phyloP scores from a whole-genome alignment of 2,113 vertebrate genomes.

The Lipophrys pholis region DNA sequence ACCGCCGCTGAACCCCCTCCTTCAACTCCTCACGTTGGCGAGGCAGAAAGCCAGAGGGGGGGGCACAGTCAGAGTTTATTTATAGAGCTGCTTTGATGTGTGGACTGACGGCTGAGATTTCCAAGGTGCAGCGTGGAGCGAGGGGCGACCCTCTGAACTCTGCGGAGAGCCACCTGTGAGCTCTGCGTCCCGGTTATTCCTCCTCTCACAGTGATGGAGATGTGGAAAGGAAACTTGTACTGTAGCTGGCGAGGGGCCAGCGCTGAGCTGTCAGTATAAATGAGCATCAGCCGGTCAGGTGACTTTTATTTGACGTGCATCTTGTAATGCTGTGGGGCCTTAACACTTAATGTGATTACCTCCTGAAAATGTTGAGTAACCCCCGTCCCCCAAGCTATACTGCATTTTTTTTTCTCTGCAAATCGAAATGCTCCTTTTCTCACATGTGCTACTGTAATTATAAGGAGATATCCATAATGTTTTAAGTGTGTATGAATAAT shows the following conservation, averaged over 20 bases:
- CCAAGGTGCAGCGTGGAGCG: slow-evolving; percentile 26
- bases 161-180: slow-evolving; percentile 53
- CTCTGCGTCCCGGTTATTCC: background rate
- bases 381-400: too few species aligned
- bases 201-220: background rate
- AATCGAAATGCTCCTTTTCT: too few species aligned
- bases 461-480: too few species aligned
- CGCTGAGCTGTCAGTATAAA: slow-evolving; percentile 18
- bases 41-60: slow-evolving; percentile 30
- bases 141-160: slow-evolving; percentile 23
- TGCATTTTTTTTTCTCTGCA: background rate
- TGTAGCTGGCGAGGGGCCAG: slow-evolving; percentile 17
- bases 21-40: slow-evolving; percentile 9
- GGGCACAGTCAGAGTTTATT: slow-evolving; percentile 65
- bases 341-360: background rate
- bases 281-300: slow-evolving; percentile 16
- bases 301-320: slow-evolving; percentile 13
- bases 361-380: background rate
- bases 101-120: slow-evolving; percentile 64
- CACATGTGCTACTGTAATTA: too few species aligned
- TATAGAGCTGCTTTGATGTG: slow-evolving; percentile 64
- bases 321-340: background rate
- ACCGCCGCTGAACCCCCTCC: background rate
- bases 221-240: slow-evolving; percentile 12
- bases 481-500: too few species aligned